A percentile compares a stretch with the other conserved stretches of the same genome.
phyloP scores from a whole-genome alignment of 2,888 invertebrate species.

The Aproaerema taeniolella region DNA sequence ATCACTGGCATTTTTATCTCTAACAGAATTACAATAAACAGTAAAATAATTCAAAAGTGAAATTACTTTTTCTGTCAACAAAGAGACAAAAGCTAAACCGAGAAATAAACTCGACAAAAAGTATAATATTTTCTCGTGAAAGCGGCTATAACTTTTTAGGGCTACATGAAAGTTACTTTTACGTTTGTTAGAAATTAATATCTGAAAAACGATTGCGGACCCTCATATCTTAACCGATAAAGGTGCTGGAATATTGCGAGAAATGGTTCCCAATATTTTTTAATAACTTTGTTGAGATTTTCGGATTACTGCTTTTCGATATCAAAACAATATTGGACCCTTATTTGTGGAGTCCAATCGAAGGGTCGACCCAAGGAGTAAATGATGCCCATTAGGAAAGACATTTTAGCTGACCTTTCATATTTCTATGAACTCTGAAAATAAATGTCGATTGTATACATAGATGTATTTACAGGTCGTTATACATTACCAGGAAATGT shows the following conservation, averaged over 20 bases:
- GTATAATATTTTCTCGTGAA: slow-evolving; percentile 52
- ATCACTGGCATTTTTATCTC: too few species aligned
- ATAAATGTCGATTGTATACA: too few species aligned
- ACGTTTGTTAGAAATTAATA: slow-evolving; percentile 74
- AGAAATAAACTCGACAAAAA: slow-evolving; percentile 54
- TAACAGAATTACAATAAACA: too few species aligned
- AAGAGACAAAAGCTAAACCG: slow-evolving; percentile 46
- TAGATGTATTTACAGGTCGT: too few species aligned
- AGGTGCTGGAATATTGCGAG: slow-evolving; percentile 37
- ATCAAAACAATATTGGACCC: neutral
- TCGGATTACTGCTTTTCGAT: neutral
- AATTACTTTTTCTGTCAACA: too few species aligned
- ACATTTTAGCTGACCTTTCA: neutral
- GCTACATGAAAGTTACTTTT: slow-evolving; percentile 67
- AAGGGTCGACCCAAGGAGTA: neutral
- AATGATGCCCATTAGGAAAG: neutral
- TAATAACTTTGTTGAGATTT: slow-evolving; percentile 19
- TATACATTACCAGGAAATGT: too few species aligned
- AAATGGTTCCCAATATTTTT: slow-evolving; percentile 39
- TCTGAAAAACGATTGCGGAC: slow-evolving; percentile 65
- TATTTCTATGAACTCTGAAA: too few species aligned
- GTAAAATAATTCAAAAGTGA: too few species aligned
- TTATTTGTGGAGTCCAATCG: neutral
- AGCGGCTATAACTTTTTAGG: slow-evolving; percentile 64
- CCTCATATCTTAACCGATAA: slow-evolving; percentile 58